Base-by-base conservation (phyloP, 2,797 vertebrate species). In the Scolopax bukidnonensis region DNA sequence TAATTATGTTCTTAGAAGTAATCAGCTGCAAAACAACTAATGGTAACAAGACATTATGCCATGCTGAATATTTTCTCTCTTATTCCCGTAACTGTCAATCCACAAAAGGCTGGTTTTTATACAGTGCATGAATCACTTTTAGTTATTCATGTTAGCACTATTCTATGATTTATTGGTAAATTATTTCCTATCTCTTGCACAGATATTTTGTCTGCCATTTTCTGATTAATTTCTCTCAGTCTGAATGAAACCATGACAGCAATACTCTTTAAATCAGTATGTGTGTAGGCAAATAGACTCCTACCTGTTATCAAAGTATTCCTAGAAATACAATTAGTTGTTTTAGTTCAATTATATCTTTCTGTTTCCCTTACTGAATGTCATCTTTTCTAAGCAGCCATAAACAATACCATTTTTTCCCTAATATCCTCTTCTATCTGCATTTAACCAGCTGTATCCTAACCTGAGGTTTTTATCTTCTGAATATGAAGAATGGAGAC, bases 1-100 rank as follows among this genome's bases (percentile, higher is more conserved):
- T 97, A 97, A 97, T 98, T 97, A 97, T 96, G 96, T 96, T 98
- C 95, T 97, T 94, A 95, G 88, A 97, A 93, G 90, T 96, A 97
- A 98, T 96, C 92, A 97, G 95, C 97, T 92, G 82, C 91, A 97
- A 97, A 98, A 92, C 89, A 93, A 95, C 73, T 93, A 96, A 97
- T 93, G 67, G 75, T 50, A 96, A 97, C 96, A 97, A 95, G 61
- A 96, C 76, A 95, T 71, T 95, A 85, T 82, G 95, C 32, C 64
- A 59, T 59, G 69, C 94, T 96, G 96, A 96, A 96, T 97, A 97
- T 98, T 98, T 97, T 93, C 86, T 96, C 93, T 97, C 96, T 97
- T 96, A 93, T 97, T 97, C 96, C 87, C 96, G 18, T 93, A 97
- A 96, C 85, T 96, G 95, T 96, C 97, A 97, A 90, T 97, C 92